phyloP scores from a whole-genome alignment of 2,888 invertebrate species.

The Megastigmus dorsalis region DNA sequence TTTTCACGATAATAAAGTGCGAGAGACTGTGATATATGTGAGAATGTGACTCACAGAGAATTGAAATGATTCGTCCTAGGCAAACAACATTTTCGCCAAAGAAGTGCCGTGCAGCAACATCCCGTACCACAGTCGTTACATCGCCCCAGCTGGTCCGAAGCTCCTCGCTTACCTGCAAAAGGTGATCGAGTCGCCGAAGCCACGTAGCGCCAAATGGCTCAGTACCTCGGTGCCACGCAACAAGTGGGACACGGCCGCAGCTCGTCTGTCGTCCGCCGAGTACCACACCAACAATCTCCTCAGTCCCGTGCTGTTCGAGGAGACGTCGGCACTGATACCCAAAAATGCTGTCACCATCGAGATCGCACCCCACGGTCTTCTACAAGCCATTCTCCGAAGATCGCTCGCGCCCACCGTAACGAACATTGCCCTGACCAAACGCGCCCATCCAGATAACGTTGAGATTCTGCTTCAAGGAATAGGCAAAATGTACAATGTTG shows the following conservation, averaged over 20 bases:
- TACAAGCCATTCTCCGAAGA: conserved; percentile 90
- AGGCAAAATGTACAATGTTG: conserved; percentile 85
- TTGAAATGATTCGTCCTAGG: no score
- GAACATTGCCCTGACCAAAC: conserved; percentile 86
- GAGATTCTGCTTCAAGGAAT: conserved; percentile 79
- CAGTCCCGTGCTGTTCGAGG: conserved; percentile 84
- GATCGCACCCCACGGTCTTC: conserved; percentile 91
- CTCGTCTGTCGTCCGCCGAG: conserved; percentile 85
- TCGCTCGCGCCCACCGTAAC: conserved; percentile 83
- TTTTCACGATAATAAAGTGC: no score
- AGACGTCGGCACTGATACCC: conserved; percentile 86
- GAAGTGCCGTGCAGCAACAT: conserved; percentile 91
- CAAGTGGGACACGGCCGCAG: conserved; percentile 82
- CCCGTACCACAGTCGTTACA: conserved; percentile 92
- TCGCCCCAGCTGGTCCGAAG: conserved; percentile 82
- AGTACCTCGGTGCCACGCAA: conserved; percentile 86
- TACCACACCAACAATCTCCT: conserved; percentile 92
- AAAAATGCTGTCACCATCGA: conserved; percentile 89
- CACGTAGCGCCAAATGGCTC: conserved; percentile 86
- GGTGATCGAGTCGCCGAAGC: conserved; percentile 81
- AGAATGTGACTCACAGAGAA: no score
- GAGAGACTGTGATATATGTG: no score
- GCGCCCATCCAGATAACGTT: conserved; percentile 80
- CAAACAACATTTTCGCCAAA: conserved; percentile 86
- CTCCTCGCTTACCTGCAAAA: conserved; percentile 80